Conservation (phyloP, 2,113 vertebrate genomes). For the Circaetus cinerascens region DNA sequence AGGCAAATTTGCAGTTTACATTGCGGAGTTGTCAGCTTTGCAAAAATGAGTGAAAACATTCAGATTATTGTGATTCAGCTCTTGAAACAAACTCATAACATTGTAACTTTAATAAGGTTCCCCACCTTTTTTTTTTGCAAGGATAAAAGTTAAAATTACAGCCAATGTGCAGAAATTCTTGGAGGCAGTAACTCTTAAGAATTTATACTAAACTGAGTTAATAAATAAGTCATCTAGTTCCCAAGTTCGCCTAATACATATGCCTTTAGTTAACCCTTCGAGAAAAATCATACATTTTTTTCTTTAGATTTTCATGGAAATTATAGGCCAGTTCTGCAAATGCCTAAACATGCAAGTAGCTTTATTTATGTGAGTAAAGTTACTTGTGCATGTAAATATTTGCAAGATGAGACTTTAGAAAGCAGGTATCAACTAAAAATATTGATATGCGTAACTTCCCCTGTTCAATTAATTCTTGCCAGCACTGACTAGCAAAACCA, state of each 20-base stretch:
- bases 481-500: constrained; percentile 13
- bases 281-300: background rate
- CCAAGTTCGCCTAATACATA: background rate
- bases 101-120: background rate
- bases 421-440: background rate
- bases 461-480: constrained; percentile 43
- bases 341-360: background rate
- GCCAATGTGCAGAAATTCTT: background rate
- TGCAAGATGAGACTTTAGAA: background rate
- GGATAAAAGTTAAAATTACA: background rate
- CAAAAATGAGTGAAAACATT: constrained; percentile 22
- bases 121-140: background rate
- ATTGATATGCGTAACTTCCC: background rate
- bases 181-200: background rate
- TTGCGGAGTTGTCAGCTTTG: constrained; percentile 17
- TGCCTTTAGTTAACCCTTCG: background rate
- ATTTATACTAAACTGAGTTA: background rate
- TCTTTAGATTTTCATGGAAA: background rate
- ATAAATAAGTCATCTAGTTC: background rate
- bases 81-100: background rate
- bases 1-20: constrained; percentile 16
- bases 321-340: background rate
- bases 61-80: background rate
- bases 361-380: background rate
- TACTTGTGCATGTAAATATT: background rate